Conservation (phyloP, 2,113 vertebrate species). For the Lutjanus erythropterus region DNA sequence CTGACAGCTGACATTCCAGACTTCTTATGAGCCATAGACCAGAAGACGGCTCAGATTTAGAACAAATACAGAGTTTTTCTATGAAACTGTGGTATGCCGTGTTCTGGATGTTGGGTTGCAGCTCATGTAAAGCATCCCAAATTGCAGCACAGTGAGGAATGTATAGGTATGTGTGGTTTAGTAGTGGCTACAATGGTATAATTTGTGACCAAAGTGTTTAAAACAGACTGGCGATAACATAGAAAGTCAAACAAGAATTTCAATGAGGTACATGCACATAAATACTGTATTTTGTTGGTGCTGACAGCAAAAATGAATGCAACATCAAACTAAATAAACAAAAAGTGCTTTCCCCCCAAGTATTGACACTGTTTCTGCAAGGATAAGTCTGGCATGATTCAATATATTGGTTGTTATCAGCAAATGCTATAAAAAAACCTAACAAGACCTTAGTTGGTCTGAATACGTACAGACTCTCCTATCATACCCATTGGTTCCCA, state of each 20-base stretch:
- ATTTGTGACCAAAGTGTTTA: slow-evolving; percentile 26
- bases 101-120: slow-evolving; percentile 36
- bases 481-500: background rate
- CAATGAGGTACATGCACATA: background rate
- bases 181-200: slow-evolving; percentile 6
- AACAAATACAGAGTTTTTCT: slow-evolving; percentile 55
- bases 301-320: background rate
- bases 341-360: background rate
- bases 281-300: slow-evolving; percentile 1
- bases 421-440: background rate
- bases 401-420: background rate
- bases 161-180: slow-evolving; percentile 41
- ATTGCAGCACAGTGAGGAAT: slow-evolving; percentile 33
- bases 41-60: slow-evolving; percentile 60
- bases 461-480: background rate
- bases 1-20: slow-evolving; percentile 81
- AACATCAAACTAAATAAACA: slow-evolving; percentile 2
- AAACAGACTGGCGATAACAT: slow-evolving; percentile 22
- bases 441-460: background rate
- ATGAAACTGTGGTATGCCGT: slow-evolving; percentile 29
- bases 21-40: slow-evolving; percentile 60
- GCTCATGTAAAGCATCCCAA: slow-evolving; percentile 32
- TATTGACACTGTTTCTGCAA: background rate
- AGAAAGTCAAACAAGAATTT: slow-evolving; percentile 1
- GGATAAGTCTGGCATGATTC: background rate